Base-by-base conservation (phyloP, 35 echinoderm and acorn worm genomes). In the Heliocidaris tuberculata region DNA sequence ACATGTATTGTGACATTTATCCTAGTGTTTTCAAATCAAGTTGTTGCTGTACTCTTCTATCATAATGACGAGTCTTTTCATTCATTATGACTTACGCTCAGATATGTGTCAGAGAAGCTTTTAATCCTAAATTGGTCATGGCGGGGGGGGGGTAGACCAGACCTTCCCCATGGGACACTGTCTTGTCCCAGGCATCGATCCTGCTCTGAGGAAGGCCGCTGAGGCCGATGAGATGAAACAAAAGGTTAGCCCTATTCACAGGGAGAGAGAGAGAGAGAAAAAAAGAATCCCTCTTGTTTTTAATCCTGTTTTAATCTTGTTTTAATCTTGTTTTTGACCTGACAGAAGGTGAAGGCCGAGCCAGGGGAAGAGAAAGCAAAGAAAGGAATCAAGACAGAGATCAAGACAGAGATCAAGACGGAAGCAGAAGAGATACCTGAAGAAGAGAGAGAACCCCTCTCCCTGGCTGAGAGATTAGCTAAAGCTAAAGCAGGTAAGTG, bases 151-250 rank as follows among this genome's bases (percentile, higher is more conserved):
- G 88, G 49, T 97, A 97, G 92, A 99, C 98, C 7, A 99, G 94
- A 71, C 98, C 98, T 6, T 99, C 98, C 32, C 98, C 98, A 95
- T 95, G 65, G 97, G 96, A 56, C 95, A 97, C 59, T 85, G 98
- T 16, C 97, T 99, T 19, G 96, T 97, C 9, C 98, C 98, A 0
- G 59, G 95, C 93, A 97, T 99, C 47, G 98, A 97, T 86, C 91
- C 91, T 5, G 86, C 93, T 7, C 59, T 96, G 2, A 93, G 50
- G 91, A 93, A 93, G 48, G 91, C 91, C 16, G 91, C 50, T 27
- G 50, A 49, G n/a, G 50, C 1, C 0, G 91, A 49, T 11, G 32
- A 31, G 50, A 93, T 52, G 49, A 93, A 29, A 93, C 12, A 6
- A 30, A 93, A 59, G 91, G 91, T 93, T 42, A 42, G 35, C 35